phyloP scores from a whole-genome alignment of 1,140 invertebrate species.

The Drosophila sucinea region DNA sequence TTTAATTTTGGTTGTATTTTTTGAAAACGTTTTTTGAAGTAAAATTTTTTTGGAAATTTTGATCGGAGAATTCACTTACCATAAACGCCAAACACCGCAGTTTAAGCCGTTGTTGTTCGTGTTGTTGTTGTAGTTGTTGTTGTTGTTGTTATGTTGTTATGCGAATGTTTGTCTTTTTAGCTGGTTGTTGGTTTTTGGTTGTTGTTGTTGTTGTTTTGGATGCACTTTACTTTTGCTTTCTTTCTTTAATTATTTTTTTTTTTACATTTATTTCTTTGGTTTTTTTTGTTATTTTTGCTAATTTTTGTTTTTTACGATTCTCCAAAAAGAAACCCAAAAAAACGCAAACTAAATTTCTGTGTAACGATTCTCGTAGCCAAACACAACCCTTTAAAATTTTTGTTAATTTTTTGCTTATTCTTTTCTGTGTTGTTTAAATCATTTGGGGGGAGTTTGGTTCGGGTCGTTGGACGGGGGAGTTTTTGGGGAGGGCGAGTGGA shows the following conservation, averaged over 20 bases:
- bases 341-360: slow-evolving; percentile 2
- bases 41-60: not conserved
- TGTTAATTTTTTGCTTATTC: not conserved
- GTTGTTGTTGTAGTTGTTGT: slow-evolving; percentile 34
- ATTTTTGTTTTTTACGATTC: slow-evolving; percentile 37
- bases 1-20: not conserved
- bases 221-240: slow-evolving; percentile 29
- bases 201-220: slow-evolving; percentile 12
- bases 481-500: not conserved
- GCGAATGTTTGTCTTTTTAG: slow-evolving; percentile 18
- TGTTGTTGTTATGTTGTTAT: slow-evolving; percentile 13
- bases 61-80: slow-evolving; percentile 36
- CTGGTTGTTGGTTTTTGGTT: slow-evolving; percentile 14
- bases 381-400: not conserved
- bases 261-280: slow-evolving; percentile 25
- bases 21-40: not conserved
- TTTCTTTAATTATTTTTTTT: not conserved
- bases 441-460: not conserved
- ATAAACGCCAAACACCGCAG: slow-evolving; percentile 79
- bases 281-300: slow-evolving; percentile 36
- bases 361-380: not conserved
- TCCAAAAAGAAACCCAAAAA: not conserved
- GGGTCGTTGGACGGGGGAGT: not conserved
- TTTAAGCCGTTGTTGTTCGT: slow-evolving; percentile 67
- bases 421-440: not conserved